Conservation (phyloP, 2,113 vertebrate genomes). For the Opisthocomus hoazin region DNA sequence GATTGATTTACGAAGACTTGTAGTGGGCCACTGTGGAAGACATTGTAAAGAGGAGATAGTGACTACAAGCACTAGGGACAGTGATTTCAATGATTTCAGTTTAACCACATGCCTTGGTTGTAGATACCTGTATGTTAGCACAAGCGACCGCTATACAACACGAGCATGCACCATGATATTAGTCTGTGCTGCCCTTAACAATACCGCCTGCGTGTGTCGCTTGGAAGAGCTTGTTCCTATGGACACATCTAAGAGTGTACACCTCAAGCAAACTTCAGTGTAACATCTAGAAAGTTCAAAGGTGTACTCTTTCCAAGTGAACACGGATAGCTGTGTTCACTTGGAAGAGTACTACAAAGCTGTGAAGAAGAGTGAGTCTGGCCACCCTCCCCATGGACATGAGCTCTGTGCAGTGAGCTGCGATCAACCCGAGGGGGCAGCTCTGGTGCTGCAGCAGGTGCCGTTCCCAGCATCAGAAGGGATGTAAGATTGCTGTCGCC, state of each 20-base stretch:
- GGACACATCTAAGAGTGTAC: not conserved
- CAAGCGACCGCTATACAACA: rapidly evolving
- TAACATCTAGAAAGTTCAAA: not conserved
- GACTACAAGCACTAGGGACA: not conserved
- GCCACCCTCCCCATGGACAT: rapidly evolving
- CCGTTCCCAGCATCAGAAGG: not conserved
- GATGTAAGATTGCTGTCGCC: not conserved
- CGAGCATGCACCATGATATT: rapidly evolving
- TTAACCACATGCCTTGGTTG: not conserved
- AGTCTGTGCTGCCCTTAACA: not conserved
- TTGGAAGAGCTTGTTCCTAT: not conserved
- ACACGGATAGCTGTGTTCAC: rapidly evolving
- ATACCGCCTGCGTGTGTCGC: not conserved
- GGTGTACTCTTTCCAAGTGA: too few species aligned
- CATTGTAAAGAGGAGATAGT: not conserved
- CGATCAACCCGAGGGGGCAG: not conserved
- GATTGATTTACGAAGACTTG: not conserved
- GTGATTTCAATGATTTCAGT: not conserved
- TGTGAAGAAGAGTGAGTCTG: not conserved
- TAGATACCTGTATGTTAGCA: not conserved
- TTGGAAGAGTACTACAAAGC: not conserved
- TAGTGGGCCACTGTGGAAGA: not conserved
- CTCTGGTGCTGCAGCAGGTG: not conserved
- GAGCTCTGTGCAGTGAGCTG: rapidly evolving
- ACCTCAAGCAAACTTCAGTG: not conserved